Conservation (phyloP, 2,113 vertebrate genomes). For the Calidris pygmaea region DNA sequence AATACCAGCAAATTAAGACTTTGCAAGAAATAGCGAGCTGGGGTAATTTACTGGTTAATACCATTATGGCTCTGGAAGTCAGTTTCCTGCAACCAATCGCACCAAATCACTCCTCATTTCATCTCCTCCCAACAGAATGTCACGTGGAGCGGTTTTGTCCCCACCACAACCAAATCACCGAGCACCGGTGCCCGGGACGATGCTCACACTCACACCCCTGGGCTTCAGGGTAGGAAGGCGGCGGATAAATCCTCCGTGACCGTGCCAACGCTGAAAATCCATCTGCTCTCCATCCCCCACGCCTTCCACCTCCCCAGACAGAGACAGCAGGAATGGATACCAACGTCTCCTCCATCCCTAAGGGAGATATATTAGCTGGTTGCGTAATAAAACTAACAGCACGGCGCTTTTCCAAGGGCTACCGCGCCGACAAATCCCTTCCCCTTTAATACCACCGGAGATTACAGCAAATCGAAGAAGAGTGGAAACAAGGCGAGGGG, state of each 20-base stretch:
- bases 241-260: not conserved
- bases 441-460: slow-evolving; percentile 1
- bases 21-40: not conserved
- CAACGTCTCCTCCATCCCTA: not conserved
- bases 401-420: slow-evolving; percentile 13
- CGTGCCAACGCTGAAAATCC: not conserved
- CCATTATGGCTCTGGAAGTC: not conserved
- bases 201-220: not conserved
- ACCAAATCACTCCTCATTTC: not conserved
- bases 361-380: slow-evolving; percentile 17
- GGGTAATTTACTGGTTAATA: not conserved
- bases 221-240: not conserved
- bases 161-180: not conserved
- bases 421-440: not conserved
- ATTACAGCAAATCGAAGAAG: slow-evolving; percentile 23
- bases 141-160: not conserved
- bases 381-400: not conserved
- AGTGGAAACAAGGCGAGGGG: not conserved
- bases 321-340: slow-evolving; percentile 11
- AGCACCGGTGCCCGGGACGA: not conserved
- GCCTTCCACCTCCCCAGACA: not conserved
- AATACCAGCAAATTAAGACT: not conserved
- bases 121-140: not conserved
- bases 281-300: not conserved
- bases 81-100: not conserved